Conservation (phyloP, 2,797 vertebrate genomes). For the Prunella strophiata region DNA sequence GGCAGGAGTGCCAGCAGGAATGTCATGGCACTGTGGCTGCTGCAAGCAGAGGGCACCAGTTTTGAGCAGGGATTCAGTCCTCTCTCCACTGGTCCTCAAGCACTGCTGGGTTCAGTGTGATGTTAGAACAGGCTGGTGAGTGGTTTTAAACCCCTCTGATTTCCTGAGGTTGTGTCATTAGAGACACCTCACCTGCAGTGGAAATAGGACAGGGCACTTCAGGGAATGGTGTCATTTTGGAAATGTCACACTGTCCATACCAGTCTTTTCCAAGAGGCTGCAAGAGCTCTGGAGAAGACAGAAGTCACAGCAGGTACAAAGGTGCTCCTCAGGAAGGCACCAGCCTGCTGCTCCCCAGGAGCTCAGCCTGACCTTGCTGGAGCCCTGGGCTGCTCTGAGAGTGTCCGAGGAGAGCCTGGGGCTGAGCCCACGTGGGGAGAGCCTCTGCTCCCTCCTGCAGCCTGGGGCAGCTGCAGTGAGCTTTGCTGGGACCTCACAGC, state of each 20-base stretch:
- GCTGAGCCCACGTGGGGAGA: accelerated
- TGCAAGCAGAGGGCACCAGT: neutral
- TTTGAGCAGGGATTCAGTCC: neutral
- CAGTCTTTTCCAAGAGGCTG: neutral
- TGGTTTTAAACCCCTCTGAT: neutral
- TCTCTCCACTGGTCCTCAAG: neutral
- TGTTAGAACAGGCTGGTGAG: neutral
- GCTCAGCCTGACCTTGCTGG: neutral
- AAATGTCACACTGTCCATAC: neutral
- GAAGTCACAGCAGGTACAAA: neutral
- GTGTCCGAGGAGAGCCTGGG: too few species aligned
- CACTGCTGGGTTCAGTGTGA: neutral
- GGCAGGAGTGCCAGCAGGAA: neutral
- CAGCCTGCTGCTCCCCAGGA: neutral
- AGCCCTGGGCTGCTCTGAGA: neutral
- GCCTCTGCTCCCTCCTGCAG: neutral
- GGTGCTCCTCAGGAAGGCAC: accelerated
- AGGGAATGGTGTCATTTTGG: neutral
- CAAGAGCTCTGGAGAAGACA: neutral
- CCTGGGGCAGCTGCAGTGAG: neutral
- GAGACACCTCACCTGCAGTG: neutral
- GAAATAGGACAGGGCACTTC: neutral
- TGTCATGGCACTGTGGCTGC: accelerated
- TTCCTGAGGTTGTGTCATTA: neutral
- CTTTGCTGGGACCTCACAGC: neutral